Percentiles rank a stretch among this genome's conserved stretches.
Evolutionary conservation across 2,888 invertebrate species (phyloP).

Genomic region (Adineta ricciae): DNA sequence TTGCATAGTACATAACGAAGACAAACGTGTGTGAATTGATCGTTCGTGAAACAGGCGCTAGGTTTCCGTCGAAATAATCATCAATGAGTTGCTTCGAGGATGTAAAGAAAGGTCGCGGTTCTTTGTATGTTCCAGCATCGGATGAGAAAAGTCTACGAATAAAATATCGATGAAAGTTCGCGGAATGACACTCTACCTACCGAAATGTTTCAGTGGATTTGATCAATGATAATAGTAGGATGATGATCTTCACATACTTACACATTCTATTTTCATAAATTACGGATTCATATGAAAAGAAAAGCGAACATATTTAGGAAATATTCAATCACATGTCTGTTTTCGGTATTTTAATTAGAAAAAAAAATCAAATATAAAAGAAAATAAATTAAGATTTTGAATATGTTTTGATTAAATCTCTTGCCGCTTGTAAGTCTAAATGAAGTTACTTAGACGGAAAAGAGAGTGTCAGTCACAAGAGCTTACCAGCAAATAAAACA

Average conservation of each 20-base stretch:
- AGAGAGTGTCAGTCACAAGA: not conserved
- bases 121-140: not conserved
- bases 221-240: not conserved
- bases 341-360: too few species aligned
- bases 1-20: slow-evolving; percentile 7
- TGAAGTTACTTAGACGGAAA: too few species aligned
- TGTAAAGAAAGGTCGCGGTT: not conserved
- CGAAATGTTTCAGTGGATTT: not conserved
- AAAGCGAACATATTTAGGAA: not conserved
- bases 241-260: not conserved
- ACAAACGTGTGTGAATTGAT: not conserved
- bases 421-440: slow-evolving; percentile 16
- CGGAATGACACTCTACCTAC: not conserved
- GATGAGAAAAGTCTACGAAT: not conserved
- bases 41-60: not conserved
- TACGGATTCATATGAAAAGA: not conserved
- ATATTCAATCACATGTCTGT: not conserved
- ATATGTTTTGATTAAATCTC: slow-evolving; percentile 1
- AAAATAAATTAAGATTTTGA: not conserved
- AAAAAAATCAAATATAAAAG: slow-evolving; percentile 5
- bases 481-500: not conserved
- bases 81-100: not conserved
- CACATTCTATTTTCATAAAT: not conserved
- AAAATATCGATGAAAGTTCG: too few species aligned
- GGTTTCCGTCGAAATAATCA: slow-evolving; percentile 2